phyloP scores from a whole-genome alignment of 2,113 vertebrate genomes.

The Pipra filicauda region DNA sequence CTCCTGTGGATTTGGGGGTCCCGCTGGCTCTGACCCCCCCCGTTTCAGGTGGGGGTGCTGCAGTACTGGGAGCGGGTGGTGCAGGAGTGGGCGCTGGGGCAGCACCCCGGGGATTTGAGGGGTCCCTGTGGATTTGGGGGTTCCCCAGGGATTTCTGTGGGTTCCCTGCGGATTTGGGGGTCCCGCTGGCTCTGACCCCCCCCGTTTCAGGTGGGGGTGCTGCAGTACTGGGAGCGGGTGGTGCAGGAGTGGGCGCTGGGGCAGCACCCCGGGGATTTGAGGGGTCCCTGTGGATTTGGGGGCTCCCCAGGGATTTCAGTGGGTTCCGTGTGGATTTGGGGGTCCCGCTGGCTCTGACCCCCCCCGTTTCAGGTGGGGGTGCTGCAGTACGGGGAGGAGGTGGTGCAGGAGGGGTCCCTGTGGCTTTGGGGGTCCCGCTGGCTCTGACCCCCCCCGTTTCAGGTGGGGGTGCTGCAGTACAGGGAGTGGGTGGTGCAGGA shows the following conservation, averaged over 20 bases:
- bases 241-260: conserved; percentile 78
- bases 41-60: no score
- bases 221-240: conserved; percentile 90
- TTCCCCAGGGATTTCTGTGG: no score
- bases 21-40: no score
- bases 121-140: background rate
- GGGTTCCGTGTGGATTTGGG: background rate
- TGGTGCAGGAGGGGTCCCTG: conserved; percentile 76
- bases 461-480: conserved; percentile 94
- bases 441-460: background rate
- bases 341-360: background rate
- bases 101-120: no score
- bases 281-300: background rate
- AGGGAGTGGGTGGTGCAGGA: conserved; percentile 87
- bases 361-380: conserved; percentile 80
- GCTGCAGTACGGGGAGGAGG: conserved; percentile 89
- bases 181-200: background rate
- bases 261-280: no score
- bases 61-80: no score
- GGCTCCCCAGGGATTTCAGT: no score
- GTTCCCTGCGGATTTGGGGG: background rate
- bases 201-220: conserved; percentile 81
- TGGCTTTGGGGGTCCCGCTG: background rate
- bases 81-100: no score
- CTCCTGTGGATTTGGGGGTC: background rate